These are phyloP conservation scores for Muscina levida DNA, from an alignment of 2,888 invertebrate species.

Conservation along the genomic window DNA sequence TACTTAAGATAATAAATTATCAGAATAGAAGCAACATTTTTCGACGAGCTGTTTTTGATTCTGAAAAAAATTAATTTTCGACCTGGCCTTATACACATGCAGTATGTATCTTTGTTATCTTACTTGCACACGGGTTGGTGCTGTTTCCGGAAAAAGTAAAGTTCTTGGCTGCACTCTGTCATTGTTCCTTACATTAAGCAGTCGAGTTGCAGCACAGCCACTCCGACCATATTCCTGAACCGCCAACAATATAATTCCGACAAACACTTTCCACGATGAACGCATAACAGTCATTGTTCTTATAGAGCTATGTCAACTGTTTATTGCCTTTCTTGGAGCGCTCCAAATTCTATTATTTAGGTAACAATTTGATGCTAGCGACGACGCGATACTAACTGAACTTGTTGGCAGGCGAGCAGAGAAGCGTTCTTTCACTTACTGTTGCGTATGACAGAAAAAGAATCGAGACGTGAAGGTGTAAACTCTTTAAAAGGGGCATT, in stretches of 20 bases:
- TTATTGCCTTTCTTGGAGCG: too few species aligned
- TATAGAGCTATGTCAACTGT: not conserved
- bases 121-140: constrained; percentile 70
- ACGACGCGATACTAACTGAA: constrained; percentile 52
- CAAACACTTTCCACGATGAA: constrained; percentile 29
- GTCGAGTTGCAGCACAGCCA: constrained; percentile 18
- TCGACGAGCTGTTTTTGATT: too few species aligned
- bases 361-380: constrained; percentile 32
- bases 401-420: too few species aligned
- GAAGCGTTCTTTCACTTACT: not conserved
- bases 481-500: constrained; percentile 34
- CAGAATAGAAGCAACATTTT: too few species aligned
- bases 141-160: constrained; percentile 69
- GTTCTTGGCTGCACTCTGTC: constrained; percentile 56
- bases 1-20: too few species aligned
- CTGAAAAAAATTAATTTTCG: too few species aligned
- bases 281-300: constrained; percentile 33
- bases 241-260: not conserved
- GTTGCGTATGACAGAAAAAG: not conserved
- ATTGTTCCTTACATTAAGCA: constrained; percentile 55
- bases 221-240: not conserved
- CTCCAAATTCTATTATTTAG: too few species aligned
- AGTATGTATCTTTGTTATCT: too few species aligned
- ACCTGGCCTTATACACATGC: too few species aligned
- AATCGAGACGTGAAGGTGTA: constrained; percentile 19